Evolutionary conservation across 1,140 invertebrate genomes (phyloP), one percentile per base, ranked within the genome.

Genomic region (Oryctes rhinoceros): DNA sequence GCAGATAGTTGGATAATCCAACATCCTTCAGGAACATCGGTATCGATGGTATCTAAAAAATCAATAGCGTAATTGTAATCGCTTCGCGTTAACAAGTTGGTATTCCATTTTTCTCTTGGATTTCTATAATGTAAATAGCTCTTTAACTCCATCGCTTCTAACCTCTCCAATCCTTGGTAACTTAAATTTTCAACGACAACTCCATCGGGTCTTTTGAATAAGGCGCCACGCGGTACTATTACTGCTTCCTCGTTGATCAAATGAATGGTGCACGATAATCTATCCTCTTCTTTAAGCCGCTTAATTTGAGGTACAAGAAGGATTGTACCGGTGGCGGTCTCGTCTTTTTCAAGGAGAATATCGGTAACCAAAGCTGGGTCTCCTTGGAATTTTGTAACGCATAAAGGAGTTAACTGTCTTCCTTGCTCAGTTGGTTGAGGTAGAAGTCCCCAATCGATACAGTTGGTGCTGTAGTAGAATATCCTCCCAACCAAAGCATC

Each of bases 31-130:
- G 93, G 93, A 18, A 92, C 88, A 83, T 94, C 92, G 81, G 88
- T 87, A 80, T 93, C 93, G 15, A 94, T 90, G 0, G 92, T 91
- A 84, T 95, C 94, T 47, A 95, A 86, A 85, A 95, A 95, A 86
- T 96, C 94, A 78, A 93, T 88, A 5, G 93, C 91, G 81, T 93
- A 94, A 87, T 95, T 94, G 81, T 95, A 95, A 87, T 95, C 93
- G 62, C 89, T 88, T 80, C 93, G 89, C 1, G 91, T 93, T 0
- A 93, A 87, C 48, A 94, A 88, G 88, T 95, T 95, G 0, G 90
- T 90, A 79, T 94, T 94, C 89, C 93, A 93, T 81, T 92, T 92
- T 77, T 92, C 89, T 18, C 91, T 89, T 0, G 94, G 91, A 6
- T 86, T 83, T 82, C 94, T 89, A 78, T 91, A 91, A 78, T 95